Conservation (phyloP, 2,113 vertebrate genomes). For the Penelope pileata region DNA sequence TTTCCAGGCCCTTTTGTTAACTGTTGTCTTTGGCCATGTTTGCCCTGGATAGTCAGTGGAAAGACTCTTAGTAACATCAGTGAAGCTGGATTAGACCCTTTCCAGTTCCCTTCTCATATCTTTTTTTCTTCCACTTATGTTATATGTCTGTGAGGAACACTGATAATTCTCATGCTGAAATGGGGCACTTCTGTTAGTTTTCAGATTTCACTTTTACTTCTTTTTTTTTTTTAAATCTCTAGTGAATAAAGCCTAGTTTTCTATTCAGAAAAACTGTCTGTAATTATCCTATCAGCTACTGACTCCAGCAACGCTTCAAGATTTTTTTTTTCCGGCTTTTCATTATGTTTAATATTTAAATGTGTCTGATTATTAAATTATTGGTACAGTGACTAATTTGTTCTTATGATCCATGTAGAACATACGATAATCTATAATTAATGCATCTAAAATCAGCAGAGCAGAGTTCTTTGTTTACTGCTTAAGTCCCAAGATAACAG, state of each 20-base stretch:
- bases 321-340: not conserved
- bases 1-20: not conserved
- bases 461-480: constrained; percentile 7
- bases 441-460: not conserved
- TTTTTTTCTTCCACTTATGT: not conserved
- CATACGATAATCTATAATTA: not conserved
- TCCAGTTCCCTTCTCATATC: not conserved
- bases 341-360: not conserved
- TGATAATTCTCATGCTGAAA: not conserved
- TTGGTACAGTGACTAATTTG: not conserved
- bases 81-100: not conserved
- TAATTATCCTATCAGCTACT: not conserved
- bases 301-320: not conserved
- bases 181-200: not conserved
- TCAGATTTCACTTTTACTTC: not conserved
- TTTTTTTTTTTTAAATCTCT: not conserved
- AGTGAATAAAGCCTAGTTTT: not conserved
- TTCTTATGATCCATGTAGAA: not conserved
- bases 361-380: not conserved
- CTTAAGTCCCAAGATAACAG: not conserved
- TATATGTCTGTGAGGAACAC: not conserved
- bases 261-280: not conserved
- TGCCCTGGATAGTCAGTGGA: not conserved
- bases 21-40: not conserved
- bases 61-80: not conserved